A percentile compares a stretch with the other conserved stretches of the same genome.
phyloP scores from a whole-genome alignment of 30 jellyfish, hydroid and myxozoan genomes.

The Hydractinia symbiolongicarpus region DNA sequence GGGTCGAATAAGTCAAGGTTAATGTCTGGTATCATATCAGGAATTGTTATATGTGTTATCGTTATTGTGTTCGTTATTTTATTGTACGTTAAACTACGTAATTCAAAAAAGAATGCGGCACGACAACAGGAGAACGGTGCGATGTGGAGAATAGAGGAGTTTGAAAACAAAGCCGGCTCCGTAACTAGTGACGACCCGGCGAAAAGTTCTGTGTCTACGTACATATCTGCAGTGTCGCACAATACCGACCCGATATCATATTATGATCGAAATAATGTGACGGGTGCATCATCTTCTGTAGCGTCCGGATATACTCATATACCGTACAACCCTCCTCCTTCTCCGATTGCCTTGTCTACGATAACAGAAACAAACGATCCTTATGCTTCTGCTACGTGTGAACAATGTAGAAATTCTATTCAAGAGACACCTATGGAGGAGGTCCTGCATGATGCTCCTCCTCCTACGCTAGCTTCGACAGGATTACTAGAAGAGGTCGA shows the following conservation, averaged over 20 bases:
- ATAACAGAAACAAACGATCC: slow-evolving; percentile 42
- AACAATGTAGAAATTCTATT: slow-evolving; percentile 29
- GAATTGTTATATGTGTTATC: slow-evolving; percentile 35
- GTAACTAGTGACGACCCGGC: slow-evolving; percentile 49
- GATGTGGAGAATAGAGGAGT: slow-evolving; percentile 37
- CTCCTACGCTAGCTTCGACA: slow-evolving; percentile 37
- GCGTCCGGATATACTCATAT: slow-evolving; percentile 69
- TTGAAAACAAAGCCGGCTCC: slow-evolving; percentile 38
- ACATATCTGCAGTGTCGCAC: slow-evolving; percentile 67
- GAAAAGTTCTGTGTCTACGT: slow-evolving; percentile 68
- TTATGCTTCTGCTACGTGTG: slow-evolving; percentile 28
- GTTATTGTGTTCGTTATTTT: slow-evolving; percentile 42
- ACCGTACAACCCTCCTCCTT: slow-evolving; percentile 96
- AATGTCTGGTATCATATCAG: slow-evolving; percentile 59
- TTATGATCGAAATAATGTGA: slow-evolving; percentile 55
- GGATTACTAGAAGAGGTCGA: slow-evolving; percentile 9
- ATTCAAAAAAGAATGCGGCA: slow-evolving; percentile 32
- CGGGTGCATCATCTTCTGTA: slow-evolving; percentile 72
- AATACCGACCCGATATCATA: slow-evolving; percentile 32
- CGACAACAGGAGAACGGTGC: slow-evolving; percentile 23
- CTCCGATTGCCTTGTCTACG: slow-evolving; percentile 65
- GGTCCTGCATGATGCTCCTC: slow-evolving; percentile 49
- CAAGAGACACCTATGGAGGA: slow-evolving; percentile 51
- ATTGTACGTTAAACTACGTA: slow-evolving; percentile 38
- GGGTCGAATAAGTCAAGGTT: slow-evolving; percentile 40